phyloP scores from a whole-genome alignment of 2,113 vertebrate species.

The Zeus faber region DNA sequence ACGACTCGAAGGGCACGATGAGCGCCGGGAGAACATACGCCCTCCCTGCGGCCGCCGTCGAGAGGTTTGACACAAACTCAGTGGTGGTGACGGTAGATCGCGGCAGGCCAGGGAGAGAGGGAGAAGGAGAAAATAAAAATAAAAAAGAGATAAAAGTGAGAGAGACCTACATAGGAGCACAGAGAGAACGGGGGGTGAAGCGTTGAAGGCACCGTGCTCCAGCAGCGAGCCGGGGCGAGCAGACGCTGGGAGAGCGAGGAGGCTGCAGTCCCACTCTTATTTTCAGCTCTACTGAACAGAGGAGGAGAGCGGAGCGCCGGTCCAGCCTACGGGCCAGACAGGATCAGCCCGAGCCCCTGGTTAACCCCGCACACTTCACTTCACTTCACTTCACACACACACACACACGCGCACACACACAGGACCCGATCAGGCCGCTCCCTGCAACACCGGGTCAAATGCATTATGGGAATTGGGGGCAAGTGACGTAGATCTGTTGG shows the following conservation, averaged over 20 bases:
- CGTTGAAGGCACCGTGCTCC: conserved; percentile 13
- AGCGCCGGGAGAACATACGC: too few relatives aligned
- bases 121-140: background rate
- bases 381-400: background rate
- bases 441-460: conserved; percentile 4
- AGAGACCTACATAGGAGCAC: background rate
- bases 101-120: background rate
- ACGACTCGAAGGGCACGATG: too few relatives aligned
- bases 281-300: conserved; percentile 70
- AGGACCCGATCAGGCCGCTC: background rate
- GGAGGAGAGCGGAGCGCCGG: conserved; percentile 36
- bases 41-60: too few relatives aligned
- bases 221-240: conserved; percentile 29
- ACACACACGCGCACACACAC: conserved; percentile 5
- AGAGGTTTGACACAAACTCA: background rate
- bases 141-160: conserved; percentile 20
- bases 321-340: conserved; percentile 48
- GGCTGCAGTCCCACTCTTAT: conserved; percentile 51
- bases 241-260: conserved; percentile 4
- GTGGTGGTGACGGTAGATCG: background rate
- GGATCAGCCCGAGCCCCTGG: conserved; percentile 43
- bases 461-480: background rate
- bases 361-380: too few relatives aligned
- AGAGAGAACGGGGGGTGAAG: background rate
- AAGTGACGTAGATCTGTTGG: background rate